These are phyloP conservation scores for Neolamprologus toae DNA, from an alignment of 2,113 vertebrate species.

Conservation along the genomic window DNA sequence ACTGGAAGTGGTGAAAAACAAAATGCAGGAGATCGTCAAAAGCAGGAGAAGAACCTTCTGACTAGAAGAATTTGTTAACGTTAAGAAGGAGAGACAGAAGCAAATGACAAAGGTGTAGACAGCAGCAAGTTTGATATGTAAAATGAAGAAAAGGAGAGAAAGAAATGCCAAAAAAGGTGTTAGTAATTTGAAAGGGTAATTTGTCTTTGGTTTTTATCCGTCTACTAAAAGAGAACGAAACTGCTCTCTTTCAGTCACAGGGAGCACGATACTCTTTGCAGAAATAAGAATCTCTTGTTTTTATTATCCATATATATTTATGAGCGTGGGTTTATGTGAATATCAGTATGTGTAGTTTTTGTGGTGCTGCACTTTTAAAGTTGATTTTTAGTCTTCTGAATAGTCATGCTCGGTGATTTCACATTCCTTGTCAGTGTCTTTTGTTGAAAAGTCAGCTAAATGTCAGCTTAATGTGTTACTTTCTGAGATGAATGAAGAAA, in stretches of 20 bases:
- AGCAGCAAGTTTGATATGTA: neutral
- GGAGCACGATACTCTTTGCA: neutral
- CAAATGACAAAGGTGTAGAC: neutral
- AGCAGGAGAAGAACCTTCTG: neutral
- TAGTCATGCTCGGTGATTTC: constrained; percentile 6
- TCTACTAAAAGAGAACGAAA: neutral
- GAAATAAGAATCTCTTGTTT: neutral
- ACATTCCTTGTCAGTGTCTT: neutral
- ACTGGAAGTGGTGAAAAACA: neutral
- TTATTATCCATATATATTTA: neutral
- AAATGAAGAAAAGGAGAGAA: neutral
- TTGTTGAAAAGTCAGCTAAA: constrained; percentile 21
- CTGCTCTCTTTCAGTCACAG: neutral
- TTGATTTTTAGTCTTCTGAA: neutral
- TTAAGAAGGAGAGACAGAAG: neutral
- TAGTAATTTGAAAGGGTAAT: neutral
- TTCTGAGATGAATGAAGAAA: neutral
- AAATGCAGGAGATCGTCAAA: neutral
- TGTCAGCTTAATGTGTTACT: constrained; percentile 17
- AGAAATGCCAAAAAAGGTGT: neutral
- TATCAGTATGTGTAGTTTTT: neutral
- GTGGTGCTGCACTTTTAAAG: neutral
- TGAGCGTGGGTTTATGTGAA: neutral
- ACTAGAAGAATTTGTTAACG: neutral
- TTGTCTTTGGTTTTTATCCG: neutral